A percentile compares a stretch with the other conserved stretches of the same genome.
phyloP scores from a whole-genome alignment of 2,113 vertebrate genomes.

The Passerina amoena region DNA sequence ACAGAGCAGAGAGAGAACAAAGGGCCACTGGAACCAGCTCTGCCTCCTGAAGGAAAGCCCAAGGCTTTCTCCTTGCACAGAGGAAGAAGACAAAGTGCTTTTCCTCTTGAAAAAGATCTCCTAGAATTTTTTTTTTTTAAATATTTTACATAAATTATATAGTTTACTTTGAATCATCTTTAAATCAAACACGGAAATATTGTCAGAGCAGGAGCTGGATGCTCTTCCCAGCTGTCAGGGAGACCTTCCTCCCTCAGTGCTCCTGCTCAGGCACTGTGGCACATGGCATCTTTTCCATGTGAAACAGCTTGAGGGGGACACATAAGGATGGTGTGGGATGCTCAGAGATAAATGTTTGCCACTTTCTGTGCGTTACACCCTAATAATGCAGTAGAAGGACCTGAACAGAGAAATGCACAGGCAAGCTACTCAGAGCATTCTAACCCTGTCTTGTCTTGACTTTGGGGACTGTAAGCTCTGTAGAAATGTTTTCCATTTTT shows the following conservation, averaged over 20 bases:
- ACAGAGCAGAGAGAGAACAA: neutral
- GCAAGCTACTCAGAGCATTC: neutral
- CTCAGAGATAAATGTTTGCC: neutral
- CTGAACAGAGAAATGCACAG: neutral
- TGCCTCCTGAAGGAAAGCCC: neutral
- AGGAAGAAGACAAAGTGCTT: neutral
- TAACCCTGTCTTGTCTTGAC: neutral
- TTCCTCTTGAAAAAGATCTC: neutral
- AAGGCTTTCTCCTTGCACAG: neutral
- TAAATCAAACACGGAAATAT: accelerated
- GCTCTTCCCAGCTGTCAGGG: neutral
- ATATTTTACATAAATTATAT: neutral
- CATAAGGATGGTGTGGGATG: neutral
- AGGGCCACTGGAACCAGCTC: neutral
- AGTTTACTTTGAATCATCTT: neutral
- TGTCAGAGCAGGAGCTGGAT: neutral
- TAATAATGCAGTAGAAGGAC: neutral
- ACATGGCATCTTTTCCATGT: accelerated
- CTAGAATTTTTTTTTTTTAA: accelerated
- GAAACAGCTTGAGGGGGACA: neutral
- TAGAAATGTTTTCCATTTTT: neutral
- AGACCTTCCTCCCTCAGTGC: neutral
- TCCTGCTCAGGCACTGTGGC: neutral
- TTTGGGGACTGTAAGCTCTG: neutral
- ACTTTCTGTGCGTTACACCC: neutral